Base-by-base conservation (phyloP, 2,113 vertebrate genomes). In the Pygoscelis antarcticus region DNA sequence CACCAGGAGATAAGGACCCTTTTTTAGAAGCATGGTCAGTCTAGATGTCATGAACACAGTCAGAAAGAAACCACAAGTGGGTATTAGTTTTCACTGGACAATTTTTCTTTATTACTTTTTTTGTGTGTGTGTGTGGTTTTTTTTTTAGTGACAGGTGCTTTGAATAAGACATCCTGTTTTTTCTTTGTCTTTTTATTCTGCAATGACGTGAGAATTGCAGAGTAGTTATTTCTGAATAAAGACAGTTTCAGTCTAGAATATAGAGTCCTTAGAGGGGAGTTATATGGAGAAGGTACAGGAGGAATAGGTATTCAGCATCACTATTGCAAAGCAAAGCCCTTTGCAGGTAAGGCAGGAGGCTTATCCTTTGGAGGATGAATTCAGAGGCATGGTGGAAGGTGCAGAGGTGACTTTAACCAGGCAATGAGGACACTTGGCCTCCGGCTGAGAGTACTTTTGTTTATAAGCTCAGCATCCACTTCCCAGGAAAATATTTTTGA, bases 401-500 rank as follows among this genome's bases (percentile, higher is more conserved):
- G 72, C 71, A 68, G 91, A 65, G 79, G 54, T 90, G 92, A 75
- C 1, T 0, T 49, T 46, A 76, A 32, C 12, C 66, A 70, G 77
- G 77, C 92, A 25, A 0, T 3, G 66, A 82, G 75, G 75, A 88
- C 49, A 22, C 65, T 80, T 49, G 54, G 94, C 66, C 62, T 74
- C 75, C 68, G 64, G 14, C 49, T 16, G 32, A n/a, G 83, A 85
- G 81, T 13, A 1, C 66, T 91, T 87, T 30, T 97, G 89, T 97
- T 96, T 95, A 96, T 88, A 87, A 94, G 74, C 2, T 11, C 91
- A 36, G 64, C 64, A 87, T 92, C 86, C 95, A 96, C 95, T 96
- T 95, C 96, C 96, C 96, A 97, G 91, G 96, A 89, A 72, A 85
- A 82, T 61, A 91, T 94, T 97, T 97, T 89, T 76, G 91, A 83